phyloP scores from a whole-genome alignment of 2,888 invertebrate species.

The Ectobius pallidus region DNA sequence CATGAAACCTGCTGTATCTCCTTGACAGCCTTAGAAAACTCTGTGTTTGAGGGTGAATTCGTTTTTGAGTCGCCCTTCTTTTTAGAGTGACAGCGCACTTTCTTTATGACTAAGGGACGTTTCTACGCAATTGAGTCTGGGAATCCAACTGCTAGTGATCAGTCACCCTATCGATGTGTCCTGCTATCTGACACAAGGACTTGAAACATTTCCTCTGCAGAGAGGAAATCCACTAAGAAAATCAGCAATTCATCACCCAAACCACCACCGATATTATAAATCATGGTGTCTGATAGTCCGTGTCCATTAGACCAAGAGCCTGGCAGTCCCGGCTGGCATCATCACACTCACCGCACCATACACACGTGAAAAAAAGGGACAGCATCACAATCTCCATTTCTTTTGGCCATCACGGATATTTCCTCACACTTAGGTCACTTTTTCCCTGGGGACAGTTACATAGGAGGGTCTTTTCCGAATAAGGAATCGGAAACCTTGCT shows the following conservation, averaged over 20 bases:
- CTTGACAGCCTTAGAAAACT: no score
- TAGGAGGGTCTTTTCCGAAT: no score
- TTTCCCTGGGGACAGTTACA: no score
- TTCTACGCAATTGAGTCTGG: constrained; percentile 16
- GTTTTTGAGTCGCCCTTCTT: no score
- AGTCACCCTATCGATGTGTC: constrained; percentile 10
- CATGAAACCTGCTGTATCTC: no score
- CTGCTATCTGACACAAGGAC: not conserved
- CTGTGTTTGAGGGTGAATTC: no score
- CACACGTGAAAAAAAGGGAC: not conserved
- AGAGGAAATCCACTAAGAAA: constrained; percentile 23
- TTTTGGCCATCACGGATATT: not conserved
- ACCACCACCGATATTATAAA: constrained; percentile 1
- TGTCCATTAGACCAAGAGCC: not conserved
- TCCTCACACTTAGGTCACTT: not conserved
- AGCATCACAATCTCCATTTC: not conserved
- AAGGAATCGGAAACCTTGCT: no score
- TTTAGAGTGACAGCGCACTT: no score
- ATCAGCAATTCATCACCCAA: constrained; percentile 11
- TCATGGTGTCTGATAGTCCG: constrained; percentile 7
- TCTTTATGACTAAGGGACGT: not conserved
- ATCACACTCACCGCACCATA: not conserved
- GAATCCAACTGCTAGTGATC: constrained; percentile 2
- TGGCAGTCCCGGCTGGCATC: not conserved
- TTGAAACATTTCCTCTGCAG: constrained; percentile 6